Evolutionary conservation across 2,797 vertebrate genomes (phyloP).

Genomic region (Cichlasoma orientale): DNA sequence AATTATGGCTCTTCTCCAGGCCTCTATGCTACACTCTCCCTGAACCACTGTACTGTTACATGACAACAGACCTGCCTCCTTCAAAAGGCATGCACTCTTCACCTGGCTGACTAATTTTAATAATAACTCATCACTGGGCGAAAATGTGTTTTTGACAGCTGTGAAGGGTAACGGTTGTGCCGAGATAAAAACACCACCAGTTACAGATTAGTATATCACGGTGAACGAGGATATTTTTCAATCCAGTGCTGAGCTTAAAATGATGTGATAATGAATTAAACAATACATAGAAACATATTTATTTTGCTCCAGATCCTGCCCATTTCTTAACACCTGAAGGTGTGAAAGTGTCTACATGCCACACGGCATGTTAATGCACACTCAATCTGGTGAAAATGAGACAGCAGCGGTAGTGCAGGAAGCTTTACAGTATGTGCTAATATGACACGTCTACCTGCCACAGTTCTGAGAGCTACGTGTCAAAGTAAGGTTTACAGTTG

Average conservation of each 20-base stretch:
- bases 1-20: constrained; percentile 76
- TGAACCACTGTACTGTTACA: neutral
- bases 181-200: neutral
- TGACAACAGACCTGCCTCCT: constrained; percentile 13
- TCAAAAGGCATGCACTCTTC: constrained; percentile 30
- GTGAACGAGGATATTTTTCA: neutral
- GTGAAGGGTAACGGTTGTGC: neutral
- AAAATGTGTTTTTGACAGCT: constrained; percentile 26
- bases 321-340: neutral
- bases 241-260: neutral
- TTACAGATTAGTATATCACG: neutral
- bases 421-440: neutral
- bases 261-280: neutral
- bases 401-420: neutral
- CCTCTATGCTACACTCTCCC: constrained; percentile 45
- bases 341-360: constrained; percentile 9
- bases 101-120: constrained; percentile 61
- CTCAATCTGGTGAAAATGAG: constrained; percentile 14
- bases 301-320: neutral
- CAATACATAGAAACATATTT: neutral
- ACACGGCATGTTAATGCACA: neutral
- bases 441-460: neutral
- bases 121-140: constrained; percentile 34
- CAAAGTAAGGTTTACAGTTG: neutral
- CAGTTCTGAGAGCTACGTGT: neutral